A percentile compares a stretch with the other conserved stretches of the same genome.
Evolutionary conservation across 2,113 vertebrate species (phyloP).

Genomic region (Hydrolagus affinis): DNA sequence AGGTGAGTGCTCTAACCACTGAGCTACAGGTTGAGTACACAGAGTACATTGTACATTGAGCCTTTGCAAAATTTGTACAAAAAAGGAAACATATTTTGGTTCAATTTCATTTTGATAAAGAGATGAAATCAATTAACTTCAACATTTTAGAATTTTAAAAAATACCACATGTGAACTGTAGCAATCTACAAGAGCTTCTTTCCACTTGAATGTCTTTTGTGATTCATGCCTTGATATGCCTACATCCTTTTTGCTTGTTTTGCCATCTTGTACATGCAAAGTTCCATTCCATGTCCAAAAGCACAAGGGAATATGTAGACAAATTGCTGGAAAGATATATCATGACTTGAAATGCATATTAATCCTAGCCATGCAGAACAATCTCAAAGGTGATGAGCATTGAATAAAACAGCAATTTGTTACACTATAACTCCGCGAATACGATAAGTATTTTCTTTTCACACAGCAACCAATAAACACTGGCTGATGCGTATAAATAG

Average conservation of each 20-base stretch:
- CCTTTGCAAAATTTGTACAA: neutral
- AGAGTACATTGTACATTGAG: neutral
- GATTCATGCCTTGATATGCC: conserved; percentile 13
- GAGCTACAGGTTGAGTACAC: too few relatives aligned
- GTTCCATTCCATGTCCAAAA: conserved; percentile 7
- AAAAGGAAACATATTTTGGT: neutral
- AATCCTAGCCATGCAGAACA: conserved; percentile 13
- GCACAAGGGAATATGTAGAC: conserved; percentile 7
- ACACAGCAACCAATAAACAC: neutral
- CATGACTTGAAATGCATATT: conserved; percentile 26
- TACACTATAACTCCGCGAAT: neutral
- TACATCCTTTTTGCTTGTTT: neutral
- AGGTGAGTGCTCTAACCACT: too few relatives aligned
- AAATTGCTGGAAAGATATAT: conserved; percentile 26
- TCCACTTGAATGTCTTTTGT: conserved; percentile 16
- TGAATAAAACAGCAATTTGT: conserved; percentile 5
- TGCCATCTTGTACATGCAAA: neutral
- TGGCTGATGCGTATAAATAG: neutral
- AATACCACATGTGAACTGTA: neutral
- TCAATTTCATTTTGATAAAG: neutral
- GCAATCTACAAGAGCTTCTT: neutral
- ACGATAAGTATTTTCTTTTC: neutral
- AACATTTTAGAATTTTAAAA: neutral
- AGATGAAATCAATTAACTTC: neutral
- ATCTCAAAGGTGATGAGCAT: conserved; percentile 8